Evolutionary conservation across 2,113 vertebrate species (phyloP), one percentile per base, ranked within the genome.

Genomic region (Erythrocebus patas): DNA sequence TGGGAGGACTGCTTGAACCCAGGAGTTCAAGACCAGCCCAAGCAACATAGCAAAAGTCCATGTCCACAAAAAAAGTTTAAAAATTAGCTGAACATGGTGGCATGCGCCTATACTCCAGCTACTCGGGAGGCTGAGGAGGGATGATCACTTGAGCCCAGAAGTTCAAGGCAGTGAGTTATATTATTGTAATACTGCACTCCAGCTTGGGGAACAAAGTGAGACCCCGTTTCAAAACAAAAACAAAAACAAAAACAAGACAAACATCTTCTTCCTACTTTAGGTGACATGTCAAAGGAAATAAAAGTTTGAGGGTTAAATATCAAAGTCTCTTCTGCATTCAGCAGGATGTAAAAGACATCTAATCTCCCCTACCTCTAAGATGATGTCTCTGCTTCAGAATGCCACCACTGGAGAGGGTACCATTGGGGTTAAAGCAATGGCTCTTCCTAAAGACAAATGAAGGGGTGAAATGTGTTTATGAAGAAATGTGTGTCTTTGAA

Each of bases 321-420:
- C 35, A 72, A 89, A 78, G n/a, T 93, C 3, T 72, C 3, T 40
- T 90, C 35, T 96, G 40, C 61, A 45, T 38, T 84, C 50, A 93
- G 68, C 30, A 96, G 35, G n/a, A 88, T 92, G 17, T 80, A 35
- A 89, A 97, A 95, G 89, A 95, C 8, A 76, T 94, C 83, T 52
- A 70, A 82, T 40, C 55, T 70, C 68, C 9, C 18, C 57, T 10
- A 89, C 64, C 55, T 66, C 61, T 43, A 68, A 40, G n/a, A 78
- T 35, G 10, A 76, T 59, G 61, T 92, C 30, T 57, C 22, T 87
- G 38, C 70, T 50, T 75, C 81, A 84, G 61, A 88, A 25, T 61
- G 52, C 35, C 48, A 57, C 50, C 88, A 43, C 20, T 55, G 22
- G 85, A 93, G 17, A 61, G 5, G 25, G 43, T 43, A 4, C 40